Percentiles rank a stretch among this genome's conserved stretches.
Conservation (phyloP, 2,113 vertebrate genomes). For the Calyptomena viridis region DNA sequence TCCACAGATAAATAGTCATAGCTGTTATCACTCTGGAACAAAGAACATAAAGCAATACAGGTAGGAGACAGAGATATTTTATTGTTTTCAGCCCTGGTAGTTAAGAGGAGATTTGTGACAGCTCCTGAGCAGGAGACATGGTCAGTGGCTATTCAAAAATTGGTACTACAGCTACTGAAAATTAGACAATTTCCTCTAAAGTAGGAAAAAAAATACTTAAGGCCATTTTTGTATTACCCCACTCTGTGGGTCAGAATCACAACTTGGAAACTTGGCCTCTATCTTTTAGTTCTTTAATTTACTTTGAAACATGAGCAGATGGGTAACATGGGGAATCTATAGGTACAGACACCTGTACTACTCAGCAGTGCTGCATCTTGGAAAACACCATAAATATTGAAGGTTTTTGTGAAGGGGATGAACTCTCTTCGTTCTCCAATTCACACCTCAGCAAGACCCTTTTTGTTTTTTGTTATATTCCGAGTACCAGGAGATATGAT, state of each 20-base stretch:
- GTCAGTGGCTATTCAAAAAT: not conserved
- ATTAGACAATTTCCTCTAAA: not conserved
- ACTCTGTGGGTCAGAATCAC: not conserved
- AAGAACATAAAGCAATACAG: not conserved
- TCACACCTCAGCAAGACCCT: not conserved
- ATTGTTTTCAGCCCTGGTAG: not conserved
- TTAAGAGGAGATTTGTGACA: not conserved
- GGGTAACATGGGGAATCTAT: not conserved
- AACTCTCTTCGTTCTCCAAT: not conserved
- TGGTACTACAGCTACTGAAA: not conserved
- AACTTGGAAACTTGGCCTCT: not conserved
- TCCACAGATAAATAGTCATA: slow-evolving; percentile 89
- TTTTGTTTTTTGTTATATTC: not conserved
- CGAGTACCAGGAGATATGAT: not conserved
- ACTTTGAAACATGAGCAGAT: not conserved
- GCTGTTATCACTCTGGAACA: slow-evolving; percentile 80
- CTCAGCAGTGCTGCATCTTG: not conserved
- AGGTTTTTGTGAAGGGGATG: not conserved
- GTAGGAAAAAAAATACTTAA: not conserved
- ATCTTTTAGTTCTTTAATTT: not conserved
- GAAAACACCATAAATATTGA: not conserved
- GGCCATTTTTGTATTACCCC: not conserved
- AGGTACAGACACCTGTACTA: not conserved
- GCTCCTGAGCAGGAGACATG: not conserved
- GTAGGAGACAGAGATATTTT: not conserved